These are phyloP conservation scores for Acyrthosiphon pisum DNA, from an alignment of 1,140 invertebrate species.

Conservation along the genomic window DNA sequence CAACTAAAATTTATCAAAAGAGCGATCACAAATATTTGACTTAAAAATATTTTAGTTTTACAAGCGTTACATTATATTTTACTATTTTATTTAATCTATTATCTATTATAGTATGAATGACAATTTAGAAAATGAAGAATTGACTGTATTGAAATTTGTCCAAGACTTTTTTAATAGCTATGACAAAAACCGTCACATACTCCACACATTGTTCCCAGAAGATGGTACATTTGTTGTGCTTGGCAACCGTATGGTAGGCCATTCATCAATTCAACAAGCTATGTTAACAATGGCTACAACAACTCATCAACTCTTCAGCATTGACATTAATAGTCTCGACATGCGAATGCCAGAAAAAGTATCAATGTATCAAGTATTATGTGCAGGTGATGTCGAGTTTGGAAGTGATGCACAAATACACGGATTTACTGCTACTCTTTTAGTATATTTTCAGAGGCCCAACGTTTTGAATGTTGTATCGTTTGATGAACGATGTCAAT, in stretches of 20 bases:
- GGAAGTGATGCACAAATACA: slow-evolving; percentile 33
- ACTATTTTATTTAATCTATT: neutral
- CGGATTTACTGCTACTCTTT: neutral
- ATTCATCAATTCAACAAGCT: slow-evolving; percentile 33
- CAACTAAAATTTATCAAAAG: no score
- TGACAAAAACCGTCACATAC: slow-evolving; percentile 40
- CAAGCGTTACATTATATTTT: neutral
- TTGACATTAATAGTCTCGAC: neutral
- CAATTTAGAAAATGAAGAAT: neutral
- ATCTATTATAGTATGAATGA: neutral
- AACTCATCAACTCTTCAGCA: neutral
- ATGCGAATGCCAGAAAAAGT: neutral
- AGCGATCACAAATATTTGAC: neutral
- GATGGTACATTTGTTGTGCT: slow-evolving; percentile 41
- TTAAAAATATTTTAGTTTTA: neutral
- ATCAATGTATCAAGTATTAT: slow-evolving; percentile 24
- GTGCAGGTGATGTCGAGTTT: slow-evolving; percentile 10
- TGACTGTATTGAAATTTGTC: slow-evolving; percentile 26
- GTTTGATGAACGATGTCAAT: slow-evolving; percentile 32
- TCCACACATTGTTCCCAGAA: slow-evolving; percentile 37
- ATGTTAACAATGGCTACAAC: slow-evolving; percentile 46
- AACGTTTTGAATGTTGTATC: slow-evolving; percentile 41
- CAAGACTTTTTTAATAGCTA: slow-evolving; percentile 36
- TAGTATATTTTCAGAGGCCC: slow-evolving; percentile 10
- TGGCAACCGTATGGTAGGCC: slow-evolving; percentile 28